A percentile compares a stretch with the other conserved stretches of the same genome.
Conservation (phyloP, 2,113 vertebrate species). For the Pitta sordida region DNA sequence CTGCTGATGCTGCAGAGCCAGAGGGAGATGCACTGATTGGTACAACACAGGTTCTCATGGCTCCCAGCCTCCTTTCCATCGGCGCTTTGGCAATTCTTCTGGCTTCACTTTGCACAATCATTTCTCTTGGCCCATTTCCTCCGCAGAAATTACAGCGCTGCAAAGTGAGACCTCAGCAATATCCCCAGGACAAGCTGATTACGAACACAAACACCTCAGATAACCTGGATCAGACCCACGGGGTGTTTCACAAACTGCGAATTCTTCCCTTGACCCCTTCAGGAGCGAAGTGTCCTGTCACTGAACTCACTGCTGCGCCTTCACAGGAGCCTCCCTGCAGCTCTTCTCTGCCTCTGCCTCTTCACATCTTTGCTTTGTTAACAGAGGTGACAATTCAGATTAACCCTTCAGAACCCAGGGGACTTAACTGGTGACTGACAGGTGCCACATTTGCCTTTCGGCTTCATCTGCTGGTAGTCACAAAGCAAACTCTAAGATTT, state of each 20-base stretch:
- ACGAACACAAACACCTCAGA: not conserved
- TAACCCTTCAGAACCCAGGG: not conserved
- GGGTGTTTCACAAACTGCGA: not conserved
- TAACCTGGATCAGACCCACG: not conserved
- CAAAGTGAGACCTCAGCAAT: not conserved
- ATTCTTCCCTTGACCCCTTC: not conserved
- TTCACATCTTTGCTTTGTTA: not conserved
- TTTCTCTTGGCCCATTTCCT: not conserved
- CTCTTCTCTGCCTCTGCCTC: not conserved
- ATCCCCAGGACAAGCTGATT: not conserved
- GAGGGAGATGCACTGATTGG: not conserved
- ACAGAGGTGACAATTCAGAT: not conserved
- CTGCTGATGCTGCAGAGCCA: slow-evolving; percentile 16
- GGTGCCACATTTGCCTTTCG: not conserved
- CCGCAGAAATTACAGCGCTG: not conserved
- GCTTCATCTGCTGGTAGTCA: not conserved
- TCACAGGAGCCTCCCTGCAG: not conserved
- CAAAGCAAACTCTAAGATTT: not conserved
- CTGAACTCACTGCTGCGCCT: not conserved
- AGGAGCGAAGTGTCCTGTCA: not conserved
- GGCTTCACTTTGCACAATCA: not conserved
- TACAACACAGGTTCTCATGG: not conserved
- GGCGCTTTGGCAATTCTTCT: not conserved
- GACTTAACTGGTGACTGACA: not conserved
- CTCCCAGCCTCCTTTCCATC: not conserved